These are phyloP conservation scores for Gorsachius goisagi DNA, from an alignment of 2,113 vertebrate genomes.

Conservation along the genomic window DNA sequence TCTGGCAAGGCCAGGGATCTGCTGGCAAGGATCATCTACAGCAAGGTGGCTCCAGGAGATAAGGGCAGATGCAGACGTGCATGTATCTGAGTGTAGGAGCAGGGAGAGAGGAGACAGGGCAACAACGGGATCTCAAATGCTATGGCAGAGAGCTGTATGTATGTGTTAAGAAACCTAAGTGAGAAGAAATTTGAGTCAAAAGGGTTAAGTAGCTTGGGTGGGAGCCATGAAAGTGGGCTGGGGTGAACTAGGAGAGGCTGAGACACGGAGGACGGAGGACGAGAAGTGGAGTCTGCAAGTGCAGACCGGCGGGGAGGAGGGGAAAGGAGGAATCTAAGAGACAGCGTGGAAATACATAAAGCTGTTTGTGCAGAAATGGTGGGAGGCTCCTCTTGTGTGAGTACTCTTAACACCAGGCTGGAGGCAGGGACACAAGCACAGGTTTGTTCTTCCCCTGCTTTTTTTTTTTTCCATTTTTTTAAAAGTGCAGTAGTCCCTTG, in stretches of 20 bases:
- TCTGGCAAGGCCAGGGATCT: not conserved
- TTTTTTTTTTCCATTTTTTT: not conserved
- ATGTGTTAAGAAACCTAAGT: not conserved
- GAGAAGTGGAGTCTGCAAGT: not conserved
- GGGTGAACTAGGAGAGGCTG: not conserved
- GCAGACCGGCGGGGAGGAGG: not conserved
- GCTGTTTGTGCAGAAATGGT: not conserved
- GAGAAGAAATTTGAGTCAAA: not conserved
- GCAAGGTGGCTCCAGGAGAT: not conserved
- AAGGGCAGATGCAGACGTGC: not conserved
- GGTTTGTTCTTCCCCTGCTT: not conserved
- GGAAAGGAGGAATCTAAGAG: not conserved
- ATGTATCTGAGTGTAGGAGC: fast-evolving
- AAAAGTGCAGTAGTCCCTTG: not conserved
- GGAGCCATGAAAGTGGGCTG: not conserved
- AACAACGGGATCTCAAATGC: not conserved
- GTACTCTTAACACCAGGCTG: not conserved
- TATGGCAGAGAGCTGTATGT: not conserved
- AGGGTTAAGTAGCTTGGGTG: not conserved
- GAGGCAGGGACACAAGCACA: not conserved
- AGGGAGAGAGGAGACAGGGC: not conserved
- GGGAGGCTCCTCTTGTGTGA: not conserved
- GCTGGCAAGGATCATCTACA: not conserved
- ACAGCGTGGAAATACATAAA: not conserved
- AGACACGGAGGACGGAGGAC: fast-evolving